Base-by-base conservation (phyloP, 2,888 invertebrate species). In the Hirtodrosophila duncani region DNA sequence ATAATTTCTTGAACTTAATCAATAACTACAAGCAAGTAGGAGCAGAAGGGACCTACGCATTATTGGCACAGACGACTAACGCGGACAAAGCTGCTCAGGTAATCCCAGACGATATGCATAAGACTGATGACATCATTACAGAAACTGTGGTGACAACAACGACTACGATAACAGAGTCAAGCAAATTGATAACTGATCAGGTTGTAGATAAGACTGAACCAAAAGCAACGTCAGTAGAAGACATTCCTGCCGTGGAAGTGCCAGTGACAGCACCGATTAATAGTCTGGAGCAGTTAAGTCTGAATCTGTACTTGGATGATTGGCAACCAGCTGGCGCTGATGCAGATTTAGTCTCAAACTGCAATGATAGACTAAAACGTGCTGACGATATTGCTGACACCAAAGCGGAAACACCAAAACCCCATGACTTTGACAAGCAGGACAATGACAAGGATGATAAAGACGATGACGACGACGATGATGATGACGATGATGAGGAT, bases 391-490 rank as follows among this genome's bases (percentile, higher is more conserved):
- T 34, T 37, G 50, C 36, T 13, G 34, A 51, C 51, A 27, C 43
- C 11, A 58, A 70, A 20, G 48, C 69, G 44, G 45, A 71, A 75
- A 52, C 49, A 41, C 24, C 58, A 67, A 63, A 68, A 56, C 49
- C 53, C 26, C 68, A 78, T 38, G 61, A 67, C 51, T 51, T 56
- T 11, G 42, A 61, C n/a, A 63, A 65, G 38, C 41, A 55, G 24
- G 60, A 71, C 49, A 62, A 37, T 3, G 14, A 36, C 4, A 88
- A 90, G 41, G 92, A 91, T 83, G 87, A 87, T 53, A 68, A 86
- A 14, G 88, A 89, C 57, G 89, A 91, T 68, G 90, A 91, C 59
- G 91, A 92, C 10, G 92, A 92, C 84, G 87, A 88, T 21, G 74
- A 85, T 4, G 75, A 78, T 5, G 79, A 84, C 3, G 69, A 84